Base-by-base conservation (phyloP, 1,140 invertebrate species). In the Charaxes varanes region DNA sequence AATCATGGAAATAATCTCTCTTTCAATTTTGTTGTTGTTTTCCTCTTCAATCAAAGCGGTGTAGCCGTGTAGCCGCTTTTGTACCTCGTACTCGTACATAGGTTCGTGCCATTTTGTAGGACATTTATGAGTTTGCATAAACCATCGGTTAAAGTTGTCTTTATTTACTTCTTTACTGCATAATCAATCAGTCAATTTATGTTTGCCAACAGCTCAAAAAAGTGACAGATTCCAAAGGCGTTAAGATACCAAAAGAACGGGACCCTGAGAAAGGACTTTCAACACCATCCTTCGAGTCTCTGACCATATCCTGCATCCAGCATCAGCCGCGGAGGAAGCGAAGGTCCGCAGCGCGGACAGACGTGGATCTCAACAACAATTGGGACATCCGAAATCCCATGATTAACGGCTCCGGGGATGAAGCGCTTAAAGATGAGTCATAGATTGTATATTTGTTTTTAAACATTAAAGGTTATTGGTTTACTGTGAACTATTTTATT, bases 121-220 rank as follows among this genome's bases (percentile, higher is more conserved):
- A n/a, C n/a, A n/a, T n/a, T n/a, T n/a, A n/a, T n/a, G n/a, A n/a
- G n/a, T n/a, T n/a, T n/a, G n/a, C n/a, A n/a, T n/a, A n/a, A n/a
- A n/a, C n/a, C n/a, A n/a, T n/a, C n/a, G n/a, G n/a, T n/a, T n/a
- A n/a, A n/a, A n/a, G n/a, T n/a, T n/a, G n/a, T n/a, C n/a, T n/a
- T n/a, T n/a, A n/a, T n/a, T n/a, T n/a, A n/a, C n/a, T n/a, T n/a
- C n/a, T n/a, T n/a, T n/a, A n/a, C n/a, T n/a, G n/a, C n/a, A n/a
- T n/a, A n/a, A n/a, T n/a, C n/a, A n/a, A n/a, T n/a, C n/a, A n/a
- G n/a, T n/a, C n/a, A n/a, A n/a, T n/a, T n/a, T n/a, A n/a, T n/a
- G 15, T 19, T 28, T 50, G 40, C 23, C 28, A 12, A 23, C 48
- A 72, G 68, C 37, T 68, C 4, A 66, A 59, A 38, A 60, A 69